A percentile compares a stretch with the other conserved stretches of the same genome.
Conservation (phyloP, 2,888 invertebrate genomes). For the Andrena camellia region DNA sequence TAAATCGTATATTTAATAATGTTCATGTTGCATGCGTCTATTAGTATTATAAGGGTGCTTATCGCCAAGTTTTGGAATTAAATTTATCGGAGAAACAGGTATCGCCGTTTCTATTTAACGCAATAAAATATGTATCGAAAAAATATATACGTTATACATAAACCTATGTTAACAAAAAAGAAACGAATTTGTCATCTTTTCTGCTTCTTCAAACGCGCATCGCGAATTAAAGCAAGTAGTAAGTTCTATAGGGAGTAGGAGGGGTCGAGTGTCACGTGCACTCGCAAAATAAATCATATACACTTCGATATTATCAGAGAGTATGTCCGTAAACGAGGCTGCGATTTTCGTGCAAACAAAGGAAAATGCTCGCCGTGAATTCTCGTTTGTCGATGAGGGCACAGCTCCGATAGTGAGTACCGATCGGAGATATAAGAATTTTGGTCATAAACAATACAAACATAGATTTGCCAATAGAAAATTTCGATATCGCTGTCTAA, state of each 20-base stretch:
- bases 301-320: slow-evolving; percentile 6
- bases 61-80: slow-evolving; percentile 34
- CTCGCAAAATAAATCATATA: slow-evolving; percentile 31
- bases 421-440: slow-evolving; percentile 24
- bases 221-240: background rate
- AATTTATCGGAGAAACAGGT: slow-evolving; percentile 2
- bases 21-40: slow-evolving; percentile 28
- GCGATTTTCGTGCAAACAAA: slow-evolving; percentile 66
- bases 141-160: too few relatives aligned
- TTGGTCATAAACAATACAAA: slow-evolving; percentile 23
- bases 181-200: background rate
- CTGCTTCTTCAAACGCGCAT: background rate
- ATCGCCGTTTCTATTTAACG: slow-evolving; percentile 13
- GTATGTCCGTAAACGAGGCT: slow-evolving; percentile 69
- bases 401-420: slow-evolving; percentile 74
- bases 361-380: slow-evolving; percentile 76
- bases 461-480: slow-evolving; percentile 30
- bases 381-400: slow-evolving; percentile 74
- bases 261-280: background rate
- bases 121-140: slow-evolving; percentile 13
- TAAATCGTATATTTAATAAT: slow-evolving; percentile 42
- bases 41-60: slow-evolving; percentile 28
- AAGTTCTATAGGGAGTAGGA: background rate
- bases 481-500: slow-evolving; percentile 1
- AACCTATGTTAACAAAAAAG: background rate